Evolutionary conservation across 2,797 vertebrate species (phyloP).

Genomic region (Otus scops): DNA sequence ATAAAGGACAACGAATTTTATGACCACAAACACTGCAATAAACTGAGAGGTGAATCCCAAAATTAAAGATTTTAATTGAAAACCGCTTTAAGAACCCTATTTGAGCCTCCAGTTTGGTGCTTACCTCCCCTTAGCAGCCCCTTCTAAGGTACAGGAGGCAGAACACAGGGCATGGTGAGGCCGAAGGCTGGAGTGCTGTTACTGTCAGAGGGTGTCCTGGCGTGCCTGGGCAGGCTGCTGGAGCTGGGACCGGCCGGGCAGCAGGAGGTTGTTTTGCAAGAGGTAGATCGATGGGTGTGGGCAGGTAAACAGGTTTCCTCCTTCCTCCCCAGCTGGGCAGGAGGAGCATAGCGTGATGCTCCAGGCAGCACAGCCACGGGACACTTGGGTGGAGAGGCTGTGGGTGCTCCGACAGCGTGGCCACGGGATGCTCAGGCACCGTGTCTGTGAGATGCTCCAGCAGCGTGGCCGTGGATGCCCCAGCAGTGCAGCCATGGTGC

Average conservation of each 20-base stretch:
- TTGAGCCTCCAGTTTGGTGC: background rate
- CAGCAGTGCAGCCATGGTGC: too few relatives aligned
- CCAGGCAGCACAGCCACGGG: background rate
- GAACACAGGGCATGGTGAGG: accelerated
- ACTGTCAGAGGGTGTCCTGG: accelerated
- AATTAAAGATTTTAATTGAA: background rate
- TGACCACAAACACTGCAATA: background rate
- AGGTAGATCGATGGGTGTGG: too few relatives aligned
- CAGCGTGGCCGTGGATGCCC: background rate
- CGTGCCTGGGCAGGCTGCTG: background rate
- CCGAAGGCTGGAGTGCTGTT: too few relatives aligned
- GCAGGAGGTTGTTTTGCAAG: background rate
- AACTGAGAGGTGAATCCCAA: background rate
- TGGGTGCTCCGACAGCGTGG: background rate
- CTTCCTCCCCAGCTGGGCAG: background rate
- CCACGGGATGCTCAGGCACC: background rate
- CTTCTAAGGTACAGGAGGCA: background rate
- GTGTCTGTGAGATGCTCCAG: background rate
- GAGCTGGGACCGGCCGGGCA: background rate
- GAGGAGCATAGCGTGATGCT: background rate
- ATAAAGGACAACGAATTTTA: background rate
- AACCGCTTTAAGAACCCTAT: background rate
- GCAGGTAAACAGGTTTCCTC: background rate
- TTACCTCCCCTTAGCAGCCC: background rate
- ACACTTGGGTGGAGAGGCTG: too few relatives aligned